These are phyloP conservation scores for Coronaproctus castanopsis DNA, from an alignment of 2,888 invertebrate species.

Conservation along the genomic window DNA sequence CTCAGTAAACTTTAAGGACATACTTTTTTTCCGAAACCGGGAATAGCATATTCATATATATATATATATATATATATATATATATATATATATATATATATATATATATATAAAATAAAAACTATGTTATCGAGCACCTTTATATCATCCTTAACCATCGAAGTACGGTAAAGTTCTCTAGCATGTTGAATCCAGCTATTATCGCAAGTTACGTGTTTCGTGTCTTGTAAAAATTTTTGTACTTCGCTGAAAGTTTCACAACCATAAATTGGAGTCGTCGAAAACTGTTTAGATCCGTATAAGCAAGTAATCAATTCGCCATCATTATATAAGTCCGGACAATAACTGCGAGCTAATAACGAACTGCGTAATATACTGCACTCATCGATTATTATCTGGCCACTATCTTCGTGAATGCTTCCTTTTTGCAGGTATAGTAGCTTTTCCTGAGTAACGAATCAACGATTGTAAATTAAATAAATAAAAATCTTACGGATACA, in stretches of 20 bases:
- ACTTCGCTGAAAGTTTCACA: background rate
- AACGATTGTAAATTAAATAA: too few relatives aligned
- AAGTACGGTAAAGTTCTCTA: background rate
- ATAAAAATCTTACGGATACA: too few relatives aligned
- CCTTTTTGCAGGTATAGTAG: background rate
- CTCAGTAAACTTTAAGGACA: too few relatives aligned
- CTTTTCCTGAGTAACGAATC: too few relatives aligned
- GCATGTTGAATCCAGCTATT: background rate
- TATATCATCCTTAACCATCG: background rate
- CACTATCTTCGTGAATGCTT: background rate
- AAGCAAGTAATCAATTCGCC: background rate
- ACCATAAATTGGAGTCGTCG: background rate
- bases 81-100: too few relatives aligned
- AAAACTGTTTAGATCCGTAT: background rate
- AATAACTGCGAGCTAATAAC: background rate
- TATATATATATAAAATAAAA: too few relatives aligned
- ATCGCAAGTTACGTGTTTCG: background rate
- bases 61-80: too few relatives aligned
- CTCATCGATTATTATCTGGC: background rate
- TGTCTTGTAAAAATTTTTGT: background rate
- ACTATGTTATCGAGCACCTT: background rate
- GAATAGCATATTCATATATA: too few relatives aligned
- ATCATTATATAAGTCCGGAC: background rate
- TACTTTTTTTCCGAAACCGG: too few relatives aligned
- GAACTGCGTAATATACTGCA: background rate